These are phyloP conservation scores for Caprella mutica DNA, from an alignment of 2,888 invertebrate genomes.

Conservation along the genomic window DNA sequence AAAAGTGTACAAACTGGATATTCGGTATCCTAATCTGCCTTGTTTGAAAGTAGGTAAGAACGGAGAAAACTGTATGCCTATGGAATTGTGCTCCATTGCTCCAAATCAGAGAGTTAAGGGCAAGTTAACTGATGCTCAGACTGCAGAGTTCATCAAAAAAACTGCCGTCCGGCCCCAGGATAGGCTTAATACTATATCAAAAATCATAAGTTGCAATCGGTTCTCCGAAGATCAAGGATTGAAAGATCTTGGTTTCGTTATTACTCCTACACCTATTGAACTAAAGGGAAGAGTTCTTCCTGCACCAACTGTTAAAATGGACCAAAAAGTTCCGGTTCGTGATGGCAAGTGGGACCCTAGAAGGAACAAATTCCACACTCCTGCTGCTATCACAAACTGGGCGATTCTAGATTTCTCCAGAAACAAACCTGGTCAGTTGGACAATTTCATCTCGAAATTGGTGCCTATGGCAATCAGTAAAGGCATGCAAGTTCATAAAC, in stretches of 20 bases:
- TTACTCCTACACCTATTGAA: constrained; percentile 15
- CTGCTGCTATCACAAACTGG: constrained; percentile 41
- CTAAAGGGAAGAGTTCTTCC: constrained; percentile 59
- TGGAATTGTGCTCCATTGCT: constrained; percentile 16
- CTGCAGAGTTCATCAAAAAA: constrained; percentile 69
- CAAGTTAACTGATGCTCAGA: constrained; percentile 71
- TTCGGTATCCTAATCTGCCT: not conserved
- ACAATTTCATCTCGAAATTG: too few species aligned
- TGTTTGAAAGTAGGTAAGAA: not conserved
- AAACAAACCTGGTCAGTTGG: too few species aligned
- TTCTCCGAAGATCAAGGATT: constrained; percentile 45
- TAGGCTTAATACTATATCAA: constrained; percentile 67
- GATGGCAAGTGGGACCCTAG: constrained; percentile 36
- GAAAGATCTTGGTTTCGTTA: constrained; percentile 10
- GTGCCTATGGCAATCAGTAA: not conserved
- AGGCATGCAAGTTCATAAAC: too few species aligned
- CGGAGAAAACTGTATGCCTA: not conserved
- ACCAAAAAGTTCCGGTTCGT: constrained; percentile 33
- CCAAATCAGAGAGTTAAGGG: constrained; percentile 25
- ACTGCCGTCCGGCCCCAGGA: constrained; percentile 69
- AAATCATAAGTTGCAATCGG: constrained; percentile 50
- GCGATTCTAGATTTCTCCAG: constrained; percentile 44
- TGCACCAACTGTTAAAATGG: constrained; percentile 59
- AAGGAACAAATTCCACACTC: constrained; percentile 36
- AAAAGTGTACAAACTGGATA: not conserved